Evolutionary conservation across 2,113 vertebrate species (phyloP).

Genomic region (Tyrannus savana): DNA sequence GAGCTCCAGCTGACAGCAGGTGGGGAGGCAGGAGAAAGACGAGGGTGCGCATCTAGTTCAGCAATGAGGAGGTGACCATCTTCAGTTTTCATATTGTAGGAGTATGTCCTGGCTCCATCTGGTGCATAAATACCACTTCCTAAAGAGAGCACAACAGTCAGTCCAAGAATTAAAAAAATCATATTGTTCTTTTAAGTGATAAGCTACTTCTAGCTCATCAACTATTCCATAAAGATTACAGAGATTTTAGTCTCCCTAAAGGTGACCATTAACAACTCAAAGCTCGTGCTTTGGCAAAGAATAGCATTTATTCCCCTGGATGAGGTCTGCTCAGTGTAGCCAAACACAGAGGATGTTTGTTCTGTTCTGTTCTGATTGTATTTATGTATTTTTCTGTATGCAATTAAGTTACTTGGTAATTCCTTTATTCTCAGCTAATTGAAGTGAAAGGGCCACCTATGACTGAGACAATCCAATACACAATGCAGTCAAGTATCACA

Average conservation of each 20-base stretch:
- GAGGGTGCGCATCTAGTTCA: conserved; percentile 56
- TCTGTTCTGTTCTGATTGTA: neutral
- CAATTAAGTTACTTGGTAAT: neutral
- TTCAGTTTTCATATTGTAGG: conserved; percentile 70
- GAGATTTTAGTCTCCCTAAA: neutral
- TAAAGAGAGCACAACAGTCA: neutral
- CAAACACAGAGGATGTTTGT: neutral
- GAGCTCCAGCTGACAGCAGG: conserved; percentile 55
- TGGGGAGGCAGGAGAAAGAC: neutral
- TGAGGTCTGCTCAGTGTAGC: neutral
- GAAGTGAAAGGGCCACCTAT: neutral
- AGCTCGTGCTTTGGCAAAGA: neutral
- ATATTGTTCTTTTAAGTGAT: neutral
- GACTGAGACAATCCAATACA: neutral
- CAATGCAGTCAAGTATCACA: neutral
- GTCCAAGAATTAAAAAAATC: neutral
- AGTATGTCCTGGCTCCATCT: conserved; percentile 37
- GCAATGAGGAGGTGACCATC: conserved; percentile 68
- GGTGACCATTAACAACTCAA: neutral
- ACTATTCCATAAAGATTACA: neutral
- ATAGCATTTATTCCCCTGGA: neutral
- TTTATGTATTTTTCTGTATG: neutral
- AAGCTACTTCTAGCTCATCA: neutral
- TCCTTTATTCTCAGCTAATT: neutral
- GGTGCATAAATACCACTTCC: conserved; percentile 74